Evolutionary conservation across 2,888 invertebrate species (phyloP).

Genomic region (Troides aeacus): DNA sequence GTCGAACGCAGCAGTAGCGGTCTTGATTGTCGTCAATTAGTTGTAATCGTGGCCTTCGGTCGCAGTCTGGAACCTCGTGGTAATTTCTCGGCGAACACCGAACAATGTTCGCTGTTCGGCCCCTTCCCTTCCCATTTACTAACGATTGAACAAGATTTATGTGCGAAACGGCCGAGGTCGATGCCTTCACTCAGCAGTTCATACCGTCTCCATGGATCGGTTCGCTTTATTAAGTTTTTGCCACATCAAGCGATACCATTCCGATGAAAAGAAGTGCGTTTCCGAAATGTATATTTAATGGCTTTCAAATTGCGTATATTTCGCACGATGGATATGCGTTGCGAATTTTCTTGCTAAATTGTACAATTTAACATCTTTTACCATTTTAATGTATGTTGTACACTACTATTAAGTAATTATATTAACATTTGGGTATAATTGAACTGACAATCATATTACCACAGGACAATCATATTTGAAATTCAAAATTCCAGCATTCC

Average conservation of each 20-base stretch:
- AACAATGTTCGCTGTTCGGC: slow-evolving; percentile 30
- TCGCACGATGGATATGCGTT: slow-evolving; percentile 24
- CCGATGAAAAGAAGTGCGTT: slow-evolving; percentile 34
- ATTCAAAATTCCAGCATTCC: no score
- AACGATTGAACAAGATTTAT: slow-evolving; percentile 58
- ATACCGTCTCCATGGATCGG: slow-evolving; percentile 22
- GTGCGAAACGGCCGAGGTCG: slow-evolving; percentile 67
- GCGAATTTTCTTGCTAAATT: slow-evolving; percentile 15
- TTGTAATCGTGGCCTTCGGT: slow-evolving; percentile 67
- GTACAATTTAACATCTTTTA: not conserved
- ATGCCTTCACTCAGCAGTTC: slow-evolving; percentile 45
- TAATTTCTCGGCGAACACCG: slow-evolving; percentile 62
- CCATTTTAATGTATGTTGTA: not conserved
- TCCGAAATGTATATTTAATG: slow-evolving; percentile 34
- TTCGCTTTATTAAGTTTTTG: slow-evolving; percentile 30
- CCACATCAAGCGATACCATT: slow-evolving; percentile 28
- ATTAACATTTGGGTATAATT: not conserved
- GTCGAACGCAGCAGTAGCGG: slow-evolving; percentile 54
- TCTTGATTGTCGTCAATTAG: slow-evolving; percentile 76
- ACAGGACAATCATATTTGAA: no score
- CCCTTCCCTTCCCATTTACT: not conserved
- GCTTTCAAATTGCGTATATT: slow-evolving; percentile 28
- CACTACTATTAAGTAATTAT: not conserved
- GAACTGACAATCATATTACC: not conserved
- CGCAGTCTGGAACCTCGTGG: slow-evolving; percentile 56